Percentiles rank a stretch among this genome's conserved stretches.
phyloP scores from a whole-genome alignment of 1,140 invertebrate species.

The Pectinophora gossypiella region DNA sequence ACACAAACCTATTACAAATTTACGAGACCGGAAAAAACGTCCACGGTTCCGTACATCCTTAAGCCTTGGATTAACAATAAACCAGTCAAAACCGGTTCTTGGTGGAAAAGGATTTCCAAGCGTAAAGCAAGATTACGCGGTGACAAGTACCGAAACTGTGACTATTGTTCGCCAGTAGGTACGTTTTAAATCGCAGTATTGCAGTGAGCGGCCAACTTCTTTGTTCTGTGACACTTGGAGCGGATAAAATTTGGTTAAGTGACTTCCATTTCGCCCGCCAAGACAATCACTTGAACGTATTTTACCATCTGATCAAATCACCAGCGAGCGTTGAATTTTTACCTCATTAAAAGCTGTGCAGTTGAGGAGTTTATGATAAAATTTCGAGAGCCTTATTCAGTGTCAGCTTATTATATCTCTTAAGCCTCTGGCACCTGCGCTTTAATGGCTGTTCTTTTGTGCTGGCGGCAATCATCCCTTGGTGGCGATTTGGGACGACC shows the following conservation, averaged over 20 bases:
- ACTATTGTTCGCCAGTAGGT: slow-evolving; percentile 39
- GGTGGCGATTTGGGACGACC: no score
- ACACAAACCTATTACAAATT: slow-evolving; percentile 37
- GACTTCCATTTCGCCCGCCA: not conserved
- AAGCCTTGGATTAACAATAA: slow-evolving; percentile 27
- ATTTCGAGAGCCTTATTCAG: no score
- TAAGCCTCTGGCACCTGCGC: slow-evolving; percentile 29
- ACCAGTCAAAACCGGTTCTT: slow-evolving; percentile 38
- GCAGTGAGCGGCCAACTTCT: not conserved
- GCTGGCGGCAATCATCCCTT: no score
- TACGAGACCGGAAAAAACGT: slow-evolving; percentile 31
- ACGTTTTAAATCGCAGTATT: slow-evolving; percentile 16
- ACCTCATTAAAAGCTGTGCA: no score
- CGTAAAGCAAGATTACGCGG: slow-evolving; percentile 31
- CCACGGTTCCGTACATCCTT: not conserved
- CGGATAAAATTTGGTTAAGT: not conserved
- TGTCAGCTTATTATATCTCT: slow-evolving; percentile 33
- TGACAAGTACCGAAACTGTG: slow-evolving; percentile 35
- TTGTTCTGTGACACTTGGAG: not conserved
- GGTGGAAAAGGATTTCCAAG: slow-evolving; percentile 32
- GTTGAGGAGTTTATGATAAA: no score
- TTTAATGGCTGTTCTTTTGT: slow-evolving; percentile 28
- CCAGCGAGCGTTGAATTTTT: no score
- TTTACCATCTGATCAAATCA: no score
- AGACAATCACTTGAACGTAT: no score